Conservation (phyloP, 2,113 vertebrate species). For the Myiagra hebetior region DNA sequence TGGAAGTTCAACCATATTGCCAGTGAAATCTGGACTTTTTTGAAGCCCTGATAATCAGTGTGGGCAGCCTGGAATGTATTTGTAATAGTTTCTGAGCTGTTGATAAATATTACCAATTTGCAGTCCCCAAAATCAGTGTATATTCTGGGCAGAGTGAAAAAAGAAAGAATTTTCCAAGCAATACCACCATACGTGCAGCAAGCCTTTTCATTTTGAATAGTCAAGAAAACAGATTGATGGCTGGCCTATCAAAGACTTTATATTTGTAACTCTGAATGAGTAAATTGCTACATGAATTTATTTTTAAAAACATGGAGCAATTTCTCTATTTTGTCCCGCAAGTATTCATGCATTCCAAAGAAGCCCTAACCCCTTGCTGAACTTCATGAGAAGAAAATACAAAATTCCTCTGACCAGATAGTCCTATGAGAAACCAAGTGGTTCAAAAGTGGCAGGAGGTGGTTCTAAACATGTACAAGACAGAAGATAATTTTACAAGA, state of each 20-base stretch:
- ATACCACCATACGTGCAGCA: not conserved
- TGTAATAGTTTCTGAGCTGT: not conserved
- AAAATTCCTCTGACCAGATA: not conserved
- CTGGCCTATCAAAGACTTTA: not conserved
- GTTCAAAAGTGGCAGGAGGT: not conserved
- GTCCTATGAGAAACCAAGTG: not conserved
- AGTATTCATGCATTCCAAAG: not conserved
- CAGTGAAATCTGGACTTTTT: not conserved
- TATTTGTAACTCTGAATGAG: not conserved
- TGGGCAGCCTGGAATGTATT: not conserved
- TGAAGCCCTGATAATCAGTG: not conserved
- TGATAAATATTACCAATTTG: not conserved
- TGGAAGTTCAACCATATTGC: not conserved
- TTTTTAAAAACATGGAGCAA: not conserved
- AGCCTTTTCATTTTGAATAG: not conserved
- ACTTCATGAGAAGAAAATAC: not conserved
- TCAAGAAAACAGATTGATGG: accelerated
- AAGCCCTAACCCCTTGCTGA: not conserved
- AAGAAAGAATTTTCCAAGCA: not conserved
- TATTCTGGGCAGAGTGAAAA: not conserved
- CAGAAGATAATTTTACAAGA: not conserved
- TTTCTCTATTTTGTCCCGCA: not conserved
- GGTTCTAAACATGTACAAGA: not conserved
- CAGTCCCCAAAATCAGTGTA: not conserved
- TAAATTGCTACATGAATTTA: not conserved